Conservation (phyloP, 2,113 vertebrate species). For the Galemys pyrenaicus region DNA sequence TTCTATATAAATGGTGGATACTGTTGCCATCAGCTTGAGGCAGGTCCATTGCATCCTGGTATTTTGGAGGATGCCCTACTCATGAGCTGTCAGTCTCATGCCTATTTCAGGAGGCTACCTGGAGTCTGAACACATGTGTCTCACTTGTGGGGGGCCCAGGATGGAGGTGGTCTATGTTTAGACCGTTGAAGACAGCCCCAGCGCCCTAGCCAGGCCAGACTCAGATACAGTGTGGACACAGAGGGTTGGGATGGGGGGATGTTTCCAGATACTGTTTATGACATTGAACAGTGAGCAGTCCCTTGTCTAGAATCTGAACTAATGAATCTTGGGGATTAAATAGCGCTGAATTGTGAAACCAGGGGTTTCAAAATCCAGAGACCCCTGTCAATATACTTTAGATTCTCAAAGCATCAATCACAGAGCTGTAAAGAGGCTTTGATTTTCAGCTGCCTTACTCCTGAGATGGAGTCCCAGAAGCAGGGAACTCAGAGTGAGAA, state of each 20-base stretch:
- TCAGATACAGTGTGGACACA: not conserved
- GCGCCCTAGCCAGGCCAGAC: accelerated
- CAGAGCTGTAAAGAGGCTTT: not conserved
- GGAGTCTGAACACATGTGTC: not conserved
- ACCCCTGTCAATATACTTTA: not conserved
- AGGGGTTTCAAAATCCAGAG: not conserved
- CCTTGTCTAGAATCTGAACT: not conserved
- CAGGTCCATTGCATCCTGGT: not conserved
- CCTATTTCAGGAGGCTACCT: not conserved
- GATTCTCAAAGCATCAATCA: conserved; percentile 1
- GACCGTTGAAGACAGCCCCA: not conserved
- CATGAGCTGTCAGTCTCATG: not conserved
- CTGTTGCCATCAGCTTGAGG: not conserved
- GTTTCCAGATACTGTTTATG: not conserved
- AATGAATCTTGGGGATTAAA: not conserved
- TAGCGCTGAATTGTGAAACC: not conserved
- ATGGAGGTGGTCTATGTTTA: too few relatives aligned
- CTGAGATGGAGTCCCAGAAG: not conserved
- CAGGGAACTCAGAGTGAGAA: not conserved
- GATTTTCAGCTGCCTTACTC: not conserved
- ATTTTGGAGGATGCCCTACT: not conserved
- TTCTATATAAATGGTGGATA: not conserved
- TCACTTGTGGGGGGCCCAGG: not conserved
- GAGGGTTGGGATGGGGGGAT: not conserved
- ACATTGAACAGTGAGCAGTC: not conserved